Evolutionary conservation across 37 sponge, comb jelly and placozoan species (phyloP), one percentile per base, ranked within the genome.

Genomic region (Halisarca cf. caerulea): DNA sequence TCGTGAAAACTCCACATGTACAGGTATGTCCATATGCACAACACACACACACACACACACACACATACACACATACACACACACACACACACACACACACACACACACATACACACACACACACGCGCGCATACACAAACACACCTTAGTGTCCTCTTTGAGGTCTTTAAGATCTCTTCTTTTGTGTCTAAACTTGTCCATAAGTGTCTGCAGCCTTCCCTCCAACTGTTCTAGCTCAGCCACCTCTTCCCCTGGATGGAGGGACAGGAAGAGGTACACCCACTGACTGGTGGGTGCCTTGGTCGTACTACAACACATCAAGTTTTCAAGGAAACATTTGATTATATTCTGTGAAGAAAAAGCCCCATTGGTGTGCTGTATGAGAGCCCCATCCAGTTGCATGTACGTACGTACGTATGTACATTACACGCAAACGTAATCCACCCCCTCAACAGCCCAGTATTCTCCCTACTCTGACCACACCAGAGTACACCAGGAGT

Each of bases 111-210:
- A 28, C n/a, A n/a, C n/a, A n/a, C 20, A 82, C 42, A 21, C 6
- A 59, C 66, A 60, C 27, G 33, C 45, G 66, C 11, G 66, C 69
- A 38, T 15, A 82, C 37, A 34, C 2, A 33, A 2, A 3, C n/a
- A 28, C 27, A 94, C 94, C 85, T 86, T 59, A 11, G 90, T 23
- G 38, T 92, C 93, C 23, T 85, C 83, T 40, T 87, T 58, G 8
- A 85, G n/a, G 66, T 88, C 81, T 30, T 60, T 36, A 0, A 88
- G 42, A 37, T 91, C 86, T 36, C 86, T 91, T 58, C 86, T 92
- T 83, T 89, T 93, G 82, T 88, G 88, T 47, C 85, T 93, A 73
- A 70, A 83, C 77, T 95, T 95, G 90, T 95, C 95, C 44, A 85
- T 86, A 0, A 87, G 80, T 57, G 94, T 82, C 35, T 73, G 80